Evolutionary conservation across 2,113 vertebrate genomes (phyloP), one percentile per base, ranked within the genome.

Genomic region (Vimba vimba): DNA sequence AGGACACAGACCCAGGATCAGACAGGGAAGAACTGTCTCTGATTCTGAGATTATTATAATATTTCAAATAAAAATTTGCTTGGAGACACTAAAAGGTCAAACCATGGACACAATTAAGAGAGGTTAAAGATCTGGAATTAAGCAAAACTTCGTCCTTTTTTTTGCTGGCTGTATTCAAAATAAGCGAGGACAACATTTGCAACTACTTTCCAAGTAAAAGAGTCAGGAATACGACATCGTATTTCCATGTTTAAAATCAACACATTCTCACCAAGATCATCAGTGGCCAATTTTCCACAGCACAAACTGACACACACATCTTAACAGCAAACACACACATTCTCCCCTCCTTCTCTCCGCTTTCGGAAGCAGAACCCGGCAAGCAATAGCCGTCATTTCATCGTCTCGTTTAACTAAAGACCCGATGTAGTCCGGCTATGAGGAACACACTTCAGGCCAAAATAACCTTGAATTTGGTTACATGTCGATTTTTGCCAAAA

Each of bases 141-240:
- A 30, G 30, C 82, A 83, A 74, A 74, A 82, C 52, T 11, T 75
- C 79, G 66, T 47, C 27, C 75, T 50, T 66, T 68, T 74, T 66
- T 66, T 84, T 85, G 62, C 77, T 79, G 30, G 9, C 30, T 73
- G 43, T 55, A 89, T 83, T 89, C 86, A 89, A 89, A 89, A 57
- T 43, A 83, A 50, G 68, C 21, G 21, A 82, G 83, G 50, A 45
- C 19, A 11, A 79, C 15, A 90, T 90, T 90, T 90, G 89, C 89
- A 89, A 88, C 80, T 90, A 74, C 60, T 90, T 90, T 90, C 77
- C 87, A 87, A 90, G 87, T 80, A 21, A 90, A 88, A 90, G 77
- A 73, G 59, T 45, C 59, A n/a, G 82, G 73, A 27, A 39, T 21
- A 33, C 17, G 47, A 45, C 33, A 21, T 43, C 68, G 86, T 55